These are phyloP conservation scores for Embidobia sp. DNA, from an alignment of 2,888 invertebrate species.

Conservation along the genomic window DNA sequence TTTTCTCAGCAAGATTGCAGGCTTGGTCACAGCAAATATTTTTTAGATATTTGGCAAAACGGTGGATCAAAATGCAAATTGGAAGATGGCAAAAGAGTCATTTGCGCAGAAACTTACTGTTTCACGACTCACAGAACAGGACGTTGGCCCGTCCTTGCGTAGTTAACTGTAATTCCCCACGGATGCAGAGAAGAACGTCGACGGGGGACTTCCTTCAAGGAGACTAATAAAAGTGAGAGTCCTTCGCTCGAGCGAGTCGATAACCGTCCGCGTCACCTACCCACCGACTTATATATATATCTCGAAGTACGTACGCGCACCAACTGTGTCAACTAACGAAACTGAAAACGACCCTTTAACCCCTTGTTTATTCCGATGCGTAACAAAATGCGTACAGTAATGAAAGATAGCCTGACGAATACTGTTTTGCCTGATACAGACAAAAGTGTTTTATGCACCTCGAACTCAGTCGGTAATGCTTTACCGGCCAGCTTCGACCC, in stretches of 20 bases:
- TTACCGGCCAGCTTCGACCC: too few species aligned
- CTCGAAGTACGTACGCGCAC: slow-evolving; percentile 61
- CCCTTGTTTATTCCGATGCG: slow-evolving; percentile 31
- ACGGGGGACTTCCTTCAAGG: slow-evolving; percentile 76
- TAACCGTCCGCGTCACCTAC: slow-evolving; percentile 67
- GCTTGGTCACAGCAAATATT: too few species aligned
- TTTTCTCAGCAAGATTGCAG: too few species aligned
- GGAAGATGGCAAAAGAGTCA: slow-evolving; percentile 31
- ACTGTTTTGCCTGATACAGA: too few species aligned
- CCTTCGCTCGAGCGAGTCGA: slow-evolving; percentile 70
- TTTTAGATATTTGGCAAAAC: too few species aligned
- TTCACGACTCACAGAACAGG: slow-evolving; percentile 67
- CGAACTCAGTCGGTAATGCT: too few species aligned
- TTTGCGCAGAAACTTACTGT: slow-evolving; percentile 42
- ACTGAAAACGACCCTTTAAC: slow-evolving; percentile 60
- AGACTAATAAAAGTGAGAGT: slow-evolving; percentile 79
- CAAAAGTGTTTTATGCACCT: too few species aligned
- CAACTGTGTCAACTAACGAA: slow-evolving; percentile 49
- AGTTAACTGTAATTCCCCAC: slow-evolving; percentile 75
- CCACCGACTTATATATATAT: slow-evolving; percentile 63
- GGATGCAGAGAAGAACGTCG: slow-evolving; percentile 74
- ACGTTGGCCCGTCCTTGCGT: slow-evolving; percentile 76
- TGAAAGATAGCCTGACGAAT: too few species aligned
- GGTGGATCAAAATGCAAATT: too few species aligned
- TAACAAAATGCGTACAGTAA: too few species aligned